Percentiles rank a stretch among this genome's conserved stretches.
phyloP scores from a whole-genome alignment of 92 coral and sea anemone genomes.

The Umimayanthus kanabou region DNA sequence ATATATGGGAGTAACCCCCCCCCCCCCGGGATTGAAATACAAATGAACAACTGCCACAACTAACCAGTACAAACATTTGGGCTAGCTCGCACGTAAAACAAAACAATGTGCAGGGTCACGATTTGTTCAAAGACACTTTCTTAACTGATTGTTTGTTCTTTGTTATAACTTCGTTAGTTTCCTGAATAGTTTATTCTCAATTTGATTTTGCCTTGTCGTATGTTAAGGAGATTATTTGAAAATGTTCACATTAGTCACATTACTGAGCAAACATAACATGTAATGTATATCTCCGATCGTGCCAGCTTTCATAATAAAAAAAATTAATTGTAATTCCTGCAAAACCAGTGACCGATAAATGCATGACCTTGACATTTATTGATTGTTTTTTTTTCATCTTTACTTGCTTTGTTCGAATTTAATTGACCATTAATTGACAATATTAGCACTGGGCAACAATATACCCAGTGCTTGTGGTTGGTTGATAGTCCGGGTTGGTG shows the following conservation, averaged over 20 bases:
- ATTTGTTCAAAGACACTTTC: no score
- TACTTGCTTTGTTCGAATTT: not conserved
- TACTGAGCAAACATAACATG: not conserved
- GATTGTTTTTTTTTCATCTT: not conserved
- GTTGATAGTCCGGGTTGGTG: no score
- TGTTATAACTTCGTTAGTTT: no score
- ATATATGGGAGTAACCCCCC: no score
- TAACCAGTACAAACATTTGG: no score
- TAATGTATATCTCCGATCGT: not conserved
- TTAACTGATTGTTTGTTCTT: no score
- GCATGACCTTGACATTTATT: not conserved
- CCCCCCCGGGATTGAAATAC: no score
- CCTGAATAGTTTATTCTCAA: no score
- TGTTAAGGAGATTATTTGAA: not conserved
- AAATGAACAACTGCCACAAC: no score
- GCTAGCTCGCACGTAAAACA: no score
- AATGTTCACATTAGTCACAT: not conserved
- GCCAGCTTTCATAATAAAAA: not conserved
- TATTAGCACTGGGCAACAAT: not conserved
- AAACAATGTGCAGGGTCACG: no score
- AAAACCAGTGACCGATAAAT: not conserved
- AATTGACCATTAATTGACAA: not conserved
- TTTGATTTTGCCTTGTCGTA: not conserved
- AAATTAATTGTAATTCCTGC: not conserved
- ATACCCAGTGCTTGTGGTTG: not conserved